A percentile compares a stretch with the other conserved stretches of the same genome.
These are phyloP conservation scores for Brachyistius frenatus DNA, from an alignment of 2,113 vertebrate species.

Conservation along the genomic window DNA sequence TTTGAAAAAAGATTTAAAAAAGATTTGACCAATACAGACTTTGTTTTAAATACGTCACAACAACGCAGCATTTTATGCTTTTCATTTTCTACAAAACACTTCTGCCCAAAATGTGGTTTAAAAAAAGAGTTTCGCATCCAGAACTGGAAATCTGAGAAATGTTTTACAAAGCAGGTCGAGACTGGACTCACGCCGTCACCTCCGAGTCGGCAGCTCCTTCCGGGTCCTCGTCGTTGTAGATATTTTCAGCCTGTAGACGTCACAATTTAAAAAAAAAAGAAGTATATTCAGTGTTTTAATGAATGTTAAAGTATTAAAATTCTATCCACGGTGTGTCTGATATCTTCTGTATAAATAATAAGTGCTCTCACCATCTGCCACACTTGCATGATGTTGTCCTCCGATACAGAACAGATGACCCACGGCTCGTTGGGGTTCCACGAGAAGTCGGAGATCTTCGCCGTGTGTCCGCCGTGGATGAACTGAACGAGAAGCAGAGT, in stretches of 20 bases:
- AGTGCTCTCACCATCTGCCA: constrained; percentile 92
- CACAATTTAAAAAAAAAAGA: neutral
- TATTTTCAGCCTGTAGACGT: constrained; percentile 94
- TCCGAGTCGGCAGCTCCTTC: constrained; percentile 96
- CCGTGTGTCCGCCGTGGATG: constrained; percentile 98
- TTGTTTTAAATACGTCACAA: constrained; percentile 58
- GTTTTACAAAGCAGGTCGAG: constrained; percentile 46
- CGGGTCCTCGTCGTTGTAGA: constrained; percentile 98
- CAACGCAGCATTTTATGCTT: constrained; percentile 38
- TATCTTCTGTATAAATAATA: neutral
- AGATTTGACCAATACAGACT: constrained; percentile 34
- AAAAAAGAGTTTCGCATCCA: constrained; percentile 41
- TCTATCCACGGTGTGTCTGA: neutral
- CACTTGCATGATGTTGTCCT: constrained; percentile 99
- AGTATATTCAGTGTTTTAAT: constrained; percentile 12
- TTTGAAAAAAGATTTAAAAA: constrained; percentile 49
- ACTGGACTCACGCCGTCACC: constrained; percentile 80
- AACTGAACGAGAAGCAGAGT: constrained; percentile 83
- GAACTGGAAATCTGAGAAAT: constrained; percentile 46
- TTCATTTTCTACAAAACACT: constrained; percentile 47
- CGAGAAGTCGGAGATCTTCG: constrained; percentile 98
- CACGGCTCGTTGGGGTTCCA: constrained; percentile 99
- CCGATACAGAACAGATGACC: constrained; percentile 99
- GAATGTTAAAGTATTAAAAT: constrained; percentile 17
- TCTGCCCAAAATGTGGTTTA: constrained; percentile 41